Conservation (phyloP, 1,140 invertebrate genomes). For the Pachypsylla venusta region DNA sequence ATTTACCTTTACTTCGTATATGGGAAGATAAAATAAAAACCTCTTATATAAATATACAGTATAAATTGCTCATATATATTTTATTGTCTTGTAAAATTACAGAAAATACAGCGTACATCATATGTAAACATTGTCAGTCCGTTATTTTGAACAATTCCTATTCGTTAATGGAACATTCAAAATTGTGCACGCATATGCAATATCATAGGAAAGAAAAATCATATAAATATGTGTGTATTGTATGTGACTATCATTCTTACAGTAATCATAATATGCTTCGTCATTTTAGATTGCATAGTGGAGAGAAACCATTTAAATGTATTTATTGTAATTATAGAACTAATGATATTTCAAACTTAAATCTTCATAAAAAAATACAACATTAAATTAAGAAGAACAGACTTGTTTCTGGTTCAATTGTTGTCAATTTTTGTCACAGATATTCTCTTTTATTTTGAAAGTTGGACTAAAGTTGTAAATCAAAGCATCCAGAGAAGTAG, state of each 20-base stretch:
- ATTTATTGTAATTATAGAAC: slow-evolving; percentile 11
- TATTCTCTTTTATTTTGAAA: no score
- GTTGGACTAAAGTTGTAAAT: no score
- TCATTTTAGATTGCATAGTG: background rate
- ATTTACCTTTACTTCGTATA: no score
- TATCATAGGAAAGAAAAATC: background rate
- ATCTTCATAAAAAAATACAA: background rate
- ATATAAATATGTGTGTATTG: background rate
- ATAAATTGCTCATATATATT: no score
- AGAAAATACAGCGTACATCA: background rate
- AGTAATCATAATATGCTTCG: background rate
- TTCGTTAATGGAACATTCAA: background rate
- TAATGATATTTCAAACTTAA: background rate
- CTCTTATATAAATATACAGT: no score
- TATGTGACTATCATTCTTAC: background rate
- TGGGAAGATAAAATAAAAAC: no score
- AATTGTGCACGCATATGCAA: background rate
- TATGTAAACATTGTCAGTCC: background rate
- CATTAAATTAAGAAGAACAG: background rate
- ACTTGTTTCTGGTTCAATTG: background rate
- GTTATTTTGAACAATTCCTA: background rate
- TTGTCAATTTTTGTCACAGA: background rate
- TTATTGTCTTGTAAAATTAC: no score
- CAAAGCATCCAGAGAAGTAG: no score
- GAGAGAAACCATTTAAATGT: slow-evolving; percentile 8